Evolutionary conservation across 2,888 invertebrate species (phyloP), one percentile per base, ranked within the genome.

Genomic region (Tridacna crocea): DNA sequence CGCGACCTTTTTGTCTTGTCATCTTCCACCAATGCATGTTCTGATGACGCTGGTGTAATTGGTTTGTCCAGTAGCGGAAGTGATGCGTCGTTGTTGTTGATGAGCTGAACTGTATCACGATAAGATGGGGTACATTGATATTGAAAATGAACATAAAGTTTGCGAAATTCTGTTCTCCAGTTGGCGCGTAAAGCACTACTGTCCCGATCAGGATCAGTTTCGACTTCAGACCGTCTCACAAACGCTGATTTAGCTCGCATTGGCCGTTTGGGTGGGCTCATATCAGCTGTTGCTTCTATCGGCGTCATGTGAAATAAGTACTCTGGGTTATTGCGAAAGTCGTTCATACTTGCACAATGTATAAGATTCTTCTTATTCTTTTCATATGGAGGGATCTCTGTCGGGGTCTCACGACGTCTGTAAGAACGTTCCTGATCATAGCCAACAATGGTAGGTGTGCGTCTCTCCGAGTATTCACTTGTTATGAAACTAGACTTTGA

Each of bases 311-410:
- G 75, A n/a, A 92, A 88, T 24, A 93, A 84, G 80, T 91, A 91
- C 72, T 92, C 91, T 10, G 91, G 90, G n/a, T 88, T 90, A 80
- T 93, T 93, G 24, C 92, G 84, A 63, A 92, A 88, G 77, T 93
- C 92, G 36, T 77, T 83, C 19, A 79, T 72, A 79, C 90, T 89
- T 15, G 90, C 92, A 79, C 89, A 90, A 27, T 85, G 83, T 46
- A 92, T 90, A 12, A 91, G 72, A n/a, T 87, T 83, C 55, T 87
- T 88, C 12, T 81, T 74, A 72, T 90, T 86, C 70, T 84, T 89
- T 76, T 89, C 89, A 58, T 90, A 84, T 11, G 89, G 89, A 22
- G 83, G 77, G 36, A 84, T 72, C n/a, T 82, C 83, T 22, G 76
- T 66, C 22, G 72, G 61, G 12, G 84, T 76, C 27, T 83, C 83